Base-by-base conservation (phyloP, 2,113 vertebrate genomes). In the Callipepla squamata region DNA sequence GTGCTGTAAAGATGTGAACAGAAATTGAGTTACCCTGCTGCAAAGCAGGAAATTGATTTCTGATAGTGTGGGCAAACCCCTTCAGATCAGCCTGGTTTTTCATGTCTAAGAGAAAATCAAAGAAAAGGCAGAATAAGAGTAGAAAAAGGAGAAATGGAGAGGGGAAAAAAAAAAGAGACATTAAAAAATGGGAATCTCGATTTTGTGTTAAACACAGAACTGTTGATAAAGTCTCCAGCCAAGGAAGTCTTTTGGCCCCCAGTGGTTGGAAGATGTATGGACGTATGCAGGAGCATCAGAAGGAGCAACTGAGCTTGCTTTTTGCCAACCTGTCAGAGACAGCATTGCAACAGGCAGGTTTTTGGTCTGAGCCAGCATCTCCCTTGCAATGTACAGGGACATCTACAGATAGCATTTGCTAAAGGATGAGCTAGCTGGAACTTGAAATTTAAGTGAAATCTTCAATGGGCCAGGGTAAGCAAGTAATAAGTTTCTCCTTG, bases 31-130 rank as follows among this genome's bases (percentile, higher is more conserved):
- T 85, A 8, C 82, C 79, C 75, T 83, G 19, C 67, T 89, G n/a
- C 81, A 76, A 80, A 87, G 62, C 48, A 79, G n/a, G 79, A 73
- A 93, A 72, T 23, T 73, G 82, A 85, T 63, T 88, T 91, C 88
- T 85, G 48, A 23, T 76, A 48, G 23, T 58, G 20, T 4, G 17
- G 57, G 40, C 25, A 92, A 67, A 82, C 40, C 57, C 34, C 62
- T 72, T 81, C 58, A 90, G 85, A 72, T 51, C 14, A 65, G 34
- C n/a, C 66, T 85, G 34, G 0, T 23, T 68, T 84, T 87, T 78
- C 36, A 48, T 5, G 4, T 47, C n/a, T 42, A 70, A 63, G 11
- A 65, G 30, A 85, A 63, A 63, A 68, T 80, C 26, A 51, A 75
- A 75, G 36, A 32, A 85, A 85, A 65, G 22, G 40, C 11, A 75